Percentiles rank a stretch among this genome's conserved stretches.
Conservation (phyloP, 2,113 vertebrate species). For the Perca fluviatilis region DNA sequence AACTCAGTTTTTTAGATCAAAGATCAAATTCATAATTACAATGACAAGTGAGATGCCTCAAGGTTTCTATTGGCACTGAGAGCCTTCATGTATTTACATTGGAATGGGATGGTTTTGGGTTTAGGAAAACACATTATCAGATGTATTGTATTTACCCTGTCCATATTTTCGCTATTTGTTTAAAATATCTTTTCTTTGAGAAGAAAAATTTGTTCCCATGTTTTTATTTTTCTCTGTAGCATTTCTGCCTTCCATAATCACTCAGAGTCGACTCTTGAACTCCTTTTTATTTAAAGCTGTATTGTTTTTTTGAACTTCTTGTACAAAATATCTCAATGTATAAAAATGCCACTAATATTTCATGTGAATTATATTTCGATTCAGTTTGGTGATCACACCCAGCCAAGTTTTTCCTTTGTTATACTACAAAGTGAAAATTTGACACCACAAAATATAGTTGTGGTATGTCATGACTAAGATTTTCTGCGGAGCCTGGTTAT, state of each 20-base stretch:
- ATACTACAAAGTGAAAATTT: background rate
- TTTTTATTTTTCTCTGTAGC: background rate
- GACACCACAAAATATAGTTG: background rate
- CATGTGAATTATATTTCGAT: background rate
- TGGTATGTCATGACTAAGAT: background rate
- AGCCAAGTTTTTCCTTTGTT: background rate
- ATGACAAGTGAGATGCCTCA: background rate
- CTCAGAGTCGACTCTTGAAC: background rate
- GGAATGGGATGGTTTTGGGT: background rate
- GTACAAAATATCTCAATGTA: background rate
- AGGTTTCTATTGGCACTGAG: background rate
- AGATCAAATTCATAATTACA: background rate
- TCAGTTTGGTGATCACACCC: background rate
- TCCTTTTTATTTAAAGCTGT: background rate
- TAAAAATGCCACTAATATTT: background rate
- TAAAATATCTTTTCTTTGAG: background rate
- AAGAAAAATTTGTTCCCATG: background rate
- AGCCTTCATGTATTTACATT: background rate
- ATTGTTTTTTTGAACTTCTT: background rate
- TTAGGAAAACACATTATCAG: slow-evolving; percentile 1
- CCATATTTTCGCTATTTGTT: background rate
- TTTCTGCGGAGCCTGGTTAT: background rate
- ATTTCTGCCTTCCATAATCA: background rate
- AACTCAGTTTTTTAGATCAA: background rate
- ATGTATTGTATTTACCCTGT: background rate